Base-by-base conservation (phyloP, 35 echinoderm and acorn worm species). In the Stichopus chloronotus region DNA sequence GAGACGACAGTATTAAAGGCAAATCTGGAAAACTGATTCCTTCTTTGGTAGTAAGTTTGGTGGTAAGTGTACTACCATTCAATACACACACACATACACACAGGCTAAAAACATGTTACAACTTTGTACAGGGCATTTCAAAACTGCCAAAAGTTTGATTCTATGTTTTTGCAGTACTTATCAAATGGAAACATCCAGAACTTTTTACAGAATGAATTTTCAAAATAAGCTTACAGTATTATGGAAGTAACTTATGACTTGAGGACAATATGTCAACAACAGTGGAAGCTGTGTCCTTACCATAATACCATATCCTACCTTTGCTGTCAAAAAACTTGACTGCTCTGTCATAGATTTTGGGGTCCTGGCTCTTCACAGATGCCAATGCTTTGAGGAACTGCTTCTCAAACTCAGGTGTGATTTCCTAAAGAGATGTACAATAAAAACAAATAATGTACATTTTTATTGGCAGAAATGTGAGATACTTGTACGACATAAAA, bases 361-460 rank as follows among this genome's bases (percentile, higher is more conserved):
- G 95, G 92, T 98, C 97, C 79, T 86, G 87, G 69, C 93, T 96
- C 58, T 96, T 98, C 10, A 98, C 93, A 56, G 72, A 90, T 6
- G 97, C 96, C 22, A 98, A 56, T 10, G 93, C 94, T 76, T 87
- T 96, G 58, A 98, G 80, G 83, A 98, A 98, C 72, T 98, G 95
- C 68, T 90, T 94, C 78, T 98, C 97, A 78, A 94, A 85, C 78
- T 95, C 91, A 65, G 94, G 91, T 9, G 94, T 98, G 76, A 94
- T 78, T 56, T 93, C 97, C 97, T 98, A 77, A 6, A 92, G 68
- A 22, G n/a, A n/a, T n/a, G n/a, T n/a, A 55, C 63, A 92, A 78
- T 69, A 91, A 65, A 76, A 94, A 81, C 57, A 81, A 19, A 43
- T 43, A 43, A 43, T 43, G 0, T 43, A 43, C 30, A 43, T 43